These are phyloP conservation scores for Sclerodermus sp. DNA, from an alignment of 2,888 invertebrate species.

Conservation along the genomic window DNA sequence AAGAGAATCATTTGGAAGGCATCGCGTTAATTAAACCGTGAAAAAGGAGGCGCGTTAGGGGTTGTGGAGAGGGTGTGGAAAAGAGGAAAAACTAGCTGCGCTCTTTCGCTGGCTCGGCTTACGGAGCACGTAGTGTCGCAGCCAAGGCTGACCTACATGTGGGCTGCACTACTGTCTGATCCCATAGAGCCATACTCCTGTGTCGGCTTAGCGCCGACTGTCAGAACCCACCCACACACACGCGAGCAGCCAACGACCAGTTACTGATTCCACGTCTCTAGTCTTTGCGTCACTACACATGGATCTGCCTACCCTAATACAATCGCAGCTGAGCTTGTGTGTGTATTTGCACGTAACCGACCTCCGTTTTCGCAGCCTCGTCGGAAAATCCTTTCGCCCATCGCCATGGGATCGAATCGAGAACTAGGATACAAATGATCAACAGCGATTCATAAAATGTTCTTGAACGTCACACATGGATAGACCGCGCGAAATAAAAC, in stretches of 20 bases:
- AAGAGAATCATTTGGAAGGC: neutral
- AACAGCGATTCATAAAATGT: too few species aligned
- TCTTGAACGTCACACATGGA: too few species aligned
- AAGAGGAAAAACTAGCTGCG: slow-evolving; percentile 5
- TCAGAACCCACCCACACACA: slow-evolving; percentile 16
- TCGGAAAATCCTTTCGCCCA: neutral
- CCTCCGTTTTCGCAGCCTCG: slow-evolving; percentile 10
- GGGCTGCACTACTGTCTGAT: slow-evolving; percentile 38
- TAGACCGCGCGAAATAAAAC: too few species aligned
- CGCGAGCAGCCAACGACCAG: slow-evolving; percentile 5
- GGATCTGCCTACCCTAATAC: too few species aligned
- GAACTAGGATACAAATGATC: too few species aligned
- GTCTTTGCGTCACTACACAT: too few species aligned
- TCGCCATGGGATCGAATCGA: too few species aligned
- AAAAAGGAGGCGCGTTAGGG: neutral
- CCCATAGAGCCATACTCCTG: slow-evolving; percentile 21
- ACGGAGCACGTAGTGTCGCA: slow-evolving; percentile 52
- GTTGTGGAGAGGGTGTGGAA: neutral
- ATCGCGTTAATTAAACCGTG: neutral
- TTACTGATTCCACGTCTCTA: too few species aligned
- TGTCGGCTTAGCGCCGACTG: slow-evolving; percentile 20
- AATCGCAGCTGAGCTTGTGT: too few species aligned
- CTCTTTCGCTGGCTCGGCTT: slow-evolving; percentile 33
- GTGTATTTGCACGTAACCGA: slow-evolving; percentile 17
- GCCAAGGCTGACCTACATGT: slow-evolving; percentile 49